phyloP scores from a whole-genome alignment of 1,140 invertebrate genomes.

The Meloidogyne chitwoodi region DNA sequence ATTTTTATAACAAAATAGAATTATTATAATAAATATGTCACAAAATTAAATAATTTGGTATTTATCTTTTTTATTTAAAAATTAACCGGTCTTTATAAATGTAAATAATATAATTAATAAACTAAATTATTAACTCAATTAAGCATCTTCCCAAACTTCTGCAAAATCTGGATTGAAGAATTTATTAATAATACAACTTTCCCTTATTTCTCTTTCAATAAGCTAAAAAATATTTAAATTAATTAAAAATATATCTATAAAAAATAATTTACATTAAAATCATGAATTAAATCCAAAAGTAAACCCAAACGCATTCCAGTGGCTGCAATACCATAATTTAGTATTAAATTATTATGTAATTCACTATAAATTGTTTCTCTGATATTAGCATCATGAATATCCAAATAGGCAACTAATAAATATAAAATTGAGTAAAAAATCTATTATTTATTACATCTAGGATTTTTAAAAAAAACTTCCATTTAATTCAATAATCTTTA shows the following conservation, averaged over 20 bases:
- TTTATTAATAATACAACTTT: constrained; percentile 42
- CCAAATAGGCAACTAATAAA: constrained; percentile 26
- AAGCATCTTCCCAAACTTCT: constrained; percentile 40
- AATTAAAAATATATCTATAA: constrained; percentile 2
- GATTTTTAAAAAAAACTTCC: too few species aligned
- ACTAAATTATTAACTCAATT: neutral
- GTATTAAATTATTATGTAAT: constrained; percentile 39
- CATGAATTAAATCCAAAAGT: constrained; percentile 37
- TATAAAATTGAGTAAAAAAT: neutral
- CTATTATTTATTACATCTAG: too few species aligned
- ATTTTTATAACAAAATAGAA: neutral
- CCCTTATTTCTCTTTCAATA: constrained; percentile 43
- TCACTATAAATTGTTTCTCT: constrained; percentile 41
- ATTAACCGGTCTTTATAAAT: neutral
- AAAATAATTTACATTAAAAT: constrained; percentile 36
- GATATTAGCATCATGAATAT: constrained; percentile 31
- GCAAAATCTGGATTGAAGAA: constrained; percentile 43
- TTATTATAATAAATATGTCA: neutral
- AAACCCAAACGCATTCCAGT: constrained; percentile 42
- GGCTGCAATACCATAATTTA: constrained; percentile 34
- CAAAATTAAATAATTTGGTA: neutral
- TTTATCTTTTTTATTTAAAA: neutral
- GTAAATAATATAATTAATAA: too few species aligned
- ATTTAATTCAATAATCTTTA: too few species aligned
- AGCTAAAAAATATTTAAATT: constrained; percentile 31